Evolutionary conservation across 2,888 invertebrate species (phyloP), one percentile per base, ranked within the genome.

Genomic region (Megastigmus dorsalis): DNA sequence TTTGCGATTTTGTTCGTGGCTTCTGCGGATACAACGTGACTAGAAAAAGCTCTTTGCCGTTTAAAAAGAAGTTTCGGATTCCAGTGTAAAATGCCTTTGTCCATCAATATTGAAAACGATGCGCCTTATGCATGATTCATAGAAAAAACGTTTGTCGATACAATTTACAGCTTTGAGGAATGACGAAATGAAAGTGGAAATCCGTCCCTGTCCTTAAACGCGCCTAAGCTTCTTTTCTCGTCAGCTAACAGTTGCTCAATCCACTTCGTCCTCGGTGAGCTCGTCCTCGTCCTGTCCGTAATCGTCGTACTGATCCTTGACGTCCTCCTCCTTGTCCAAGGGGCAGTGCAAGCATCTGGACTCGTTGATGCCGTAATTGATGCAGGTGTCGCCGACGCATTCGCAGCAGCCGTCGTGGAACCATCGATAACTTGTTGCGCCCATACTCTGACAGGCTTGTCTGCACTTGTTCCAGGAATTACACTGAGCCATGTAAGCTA

Each of bases 321-420:
- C 65, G 15, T 83, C 85, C 10, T 81, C 81, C 23, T 84, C 85
- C 67, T 83, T 84, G 67, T 84, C 82, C 33, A 80, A 69, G 0
- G 87, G 85, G 69, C 87, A 87, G 30, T 84, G 82, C 9, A 80
- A 50, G 75, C 86, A 94, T 91, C 94, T 92, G 89, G 95, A 95
- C 84, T 96, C 95, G 83, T 95, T 95, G 76, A 96, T 93, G 1
- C 97, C 97, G 87, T 96, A 97, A 85, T 95, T 95, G 78, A 96
- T 91, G 85, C 97, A 97, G 55, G 93, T 94, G 78, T 93, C 93
- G 0, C 97, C 97, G 60, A 97, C 93, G 85, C 97, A 97, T 88
- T 97, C 95, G 86, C 97, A 97, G 86, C 97, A 97, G 0, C 97
- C 97, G 84, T 97, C 95, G 88, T 97, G 96, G 89, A 97, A 97